Evolutionary conservation across 2,888 invertebrate species (phyloP).

Genomic region (Campoletis raptor): DNA sequence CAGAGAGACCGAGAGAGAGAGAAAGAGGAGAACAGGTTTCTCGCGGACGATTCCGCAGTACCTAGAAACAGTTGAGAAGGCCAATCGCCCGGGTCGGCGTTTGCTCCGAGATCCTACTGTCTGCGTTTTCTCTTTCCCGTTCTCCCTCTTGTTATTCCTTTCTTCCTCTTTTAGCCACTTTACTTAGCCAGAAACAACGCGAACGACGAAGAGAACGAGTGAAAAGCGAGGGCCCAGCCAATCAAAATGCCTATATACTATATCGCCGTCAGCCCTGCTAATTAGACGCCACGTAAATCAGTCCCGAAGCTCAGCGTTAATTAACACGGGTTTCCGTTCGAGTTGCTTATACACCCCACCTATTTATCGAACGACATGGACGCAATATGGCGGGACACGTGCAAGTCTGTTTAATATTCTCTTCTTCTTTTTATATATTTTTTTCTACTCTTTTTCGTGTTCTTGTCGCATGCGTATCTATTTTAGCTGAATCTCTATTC

Average conservation of each 20-base stretch:
- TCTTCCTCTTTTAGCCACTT: constrained; percentile 26
- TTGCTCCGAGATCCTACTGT: constrained; percentile 60
- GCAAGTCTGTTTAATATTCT: constrained; percentile 72
- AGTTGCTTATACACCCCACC: constrained; percentile 80
- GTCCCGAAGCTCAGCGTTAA: constrained; percentile 85
- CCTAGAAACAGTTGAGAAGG: constrained; percentile 78
- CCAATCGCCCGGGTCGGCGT: constrained; percentile 74
- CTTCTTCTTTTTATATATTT: constrained; percentile 3
- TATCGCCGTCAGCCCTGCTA: constrained; percentile 84
- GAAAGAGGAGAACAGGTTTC: constrained; percentile 37
- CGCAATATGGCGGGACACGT: constrained; percentile 75
- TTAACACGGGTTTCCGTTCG: constrained; percentile 84
- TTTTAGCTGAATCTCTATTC: not conserved
- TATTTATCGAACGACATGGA: constrained; percentile 81
- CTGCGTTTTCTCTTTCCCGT: constrained; percentile 59
- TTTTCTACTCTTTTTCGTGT: not conserved
- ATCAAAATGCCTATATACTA: constrained; percentile 83
- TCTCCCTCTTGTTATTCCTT: constrained; percentile 12
- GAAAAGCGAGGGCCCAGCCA: constrained; percentile 77
- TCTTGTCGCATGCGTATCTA: constrained; percentile 3
- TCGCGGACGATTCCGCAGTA: constrained; percentile 78
- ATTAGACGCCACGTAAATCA: constrained; percentile 85
- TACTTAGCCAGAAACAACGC: constrained; percentile 13
- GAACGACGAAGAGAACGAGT: constrained; percentile 34
- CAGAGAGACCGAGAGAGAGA: constrained; percentile 14